phyloP scores from a whole-genome alignment of 2,113 vertebrate genomes.

The Colinus virginianus region DNA sequence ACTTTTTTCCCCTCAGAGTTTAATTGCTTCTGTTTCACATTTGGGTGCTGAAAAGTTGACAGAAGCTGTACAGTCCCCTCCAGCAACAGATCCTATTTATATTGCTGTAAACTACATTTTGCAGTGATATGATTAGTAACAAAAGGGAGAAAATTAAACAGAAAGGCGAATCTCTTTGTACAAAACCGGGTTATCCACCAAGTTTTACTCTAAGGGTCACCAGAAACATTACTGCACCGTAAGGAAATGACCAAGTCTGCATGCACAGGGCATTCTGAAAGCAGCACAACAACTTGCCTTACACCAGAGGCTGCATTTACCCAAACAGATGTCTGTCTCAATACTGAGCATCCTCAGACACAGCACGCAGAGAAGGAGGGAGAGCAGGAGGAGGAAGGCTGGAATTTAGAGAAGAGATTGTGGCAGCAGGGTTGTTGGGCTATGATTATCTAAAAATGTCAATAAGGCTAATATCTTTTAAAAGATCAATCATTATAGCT shows the following conservation, averaged over 20 bases:
- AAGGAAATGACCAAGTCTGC: not conserved
- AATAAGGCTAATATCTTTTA: not conserved
- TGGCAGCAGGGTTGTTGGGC: not conserved
- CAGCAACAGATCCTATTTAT: conserved; percentile 76
- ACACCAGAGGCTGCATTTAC: not conserved
- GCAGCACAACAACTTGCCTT: not conserved
- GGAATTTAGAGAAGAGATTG: not conserved
- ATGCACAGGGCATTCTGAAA: not conserved
- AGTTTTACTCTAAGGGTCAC: conserved; percentile 34
- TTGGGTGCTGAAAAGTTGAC: conserved; percentile 78
- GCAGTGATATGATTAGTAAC: conserved; percentile 77
- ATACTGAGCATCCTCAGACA: not conserved
- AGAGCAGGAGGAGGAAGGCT: not conserved
- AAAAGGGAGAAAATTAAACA: conserved; percentile 73
- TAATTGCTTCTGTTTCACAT: conserved; percentile 79
- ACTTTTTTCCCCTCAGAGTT: conserved; percentile 74
- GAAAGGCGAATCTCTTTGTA: conserved; percentile 61
- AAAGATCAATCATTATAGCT: not conserved
- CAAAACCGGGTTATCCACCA: conserved; percentile 40
- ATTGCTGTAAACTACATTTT: conserved; percentile 71
- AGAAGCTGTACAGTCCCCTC: conserved; percentile 75
- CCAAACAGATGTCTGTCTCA: not conserved
- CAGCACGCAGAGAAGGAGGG: not conserved
- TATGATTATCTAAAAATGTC: not conserved
- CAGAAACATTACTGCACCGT: not conserved